Conservation (phyloP, 2,113 vertebrate species). For the Neogale vison region DNA sequence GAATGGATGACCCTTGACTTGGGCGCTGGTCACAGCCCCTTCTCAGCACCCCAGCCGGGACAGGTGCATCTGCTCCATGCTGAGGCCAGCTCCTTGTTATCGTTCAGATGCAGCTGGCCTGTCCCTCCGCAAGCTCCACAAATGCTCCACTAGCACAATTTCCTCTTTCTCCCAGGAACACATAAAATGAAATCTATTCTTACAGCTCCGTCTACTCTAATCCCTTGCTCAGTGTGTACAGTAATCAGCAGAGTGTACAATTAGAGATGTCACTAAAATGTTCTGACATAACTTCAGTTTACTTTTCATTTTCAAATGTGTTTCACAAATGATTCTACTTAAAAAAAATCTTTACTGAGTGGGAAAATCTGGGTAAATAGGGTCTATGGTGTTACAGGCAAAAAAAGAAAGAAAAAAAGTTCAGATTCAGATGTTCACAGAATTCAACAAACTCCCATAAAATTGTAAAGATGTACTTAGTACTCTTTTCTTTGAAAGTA, state of each 20-base stretch:
- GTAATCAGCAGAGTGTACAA: background rate
- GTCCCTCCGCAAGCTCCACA: background rate
- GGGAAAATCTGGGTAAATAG: background rate
- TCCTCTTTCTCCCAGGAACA: background rate
- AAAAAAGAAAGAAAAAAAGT: background rate
- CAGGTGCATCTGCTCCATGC: background rate
- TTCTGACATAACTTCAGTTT: background rate
- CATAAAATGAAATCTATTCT: background rate
- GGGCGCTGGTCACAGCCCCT: background rate
- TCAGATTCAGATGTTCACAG: background rate
- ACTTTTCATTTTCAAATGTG: slow-evolving; percentile 32
- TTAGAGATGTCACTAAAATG: background rate
- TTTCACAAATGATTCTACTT: background rate
- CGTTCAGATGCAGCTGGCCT: background rate
- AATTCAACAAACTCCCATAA: background rate
- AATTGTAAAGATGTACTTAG: background rate
- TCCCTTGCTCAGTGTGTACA: background rate
- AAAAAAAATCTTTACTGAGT: background rate
- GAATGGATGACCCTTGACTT: background rate
- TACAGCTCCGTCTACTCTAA: background rate
- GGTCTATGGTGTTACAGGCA: background rate
- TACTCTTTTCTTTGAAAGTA: background rate
- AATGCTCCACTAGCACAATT: background rate
- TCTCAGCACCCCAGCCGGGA: background rate
- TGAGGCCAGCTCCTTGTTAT: background rate